phyloP scores from a whole-genome alignment of 2,797 vertebrate species.

The Lacerta viridis region DNA sequence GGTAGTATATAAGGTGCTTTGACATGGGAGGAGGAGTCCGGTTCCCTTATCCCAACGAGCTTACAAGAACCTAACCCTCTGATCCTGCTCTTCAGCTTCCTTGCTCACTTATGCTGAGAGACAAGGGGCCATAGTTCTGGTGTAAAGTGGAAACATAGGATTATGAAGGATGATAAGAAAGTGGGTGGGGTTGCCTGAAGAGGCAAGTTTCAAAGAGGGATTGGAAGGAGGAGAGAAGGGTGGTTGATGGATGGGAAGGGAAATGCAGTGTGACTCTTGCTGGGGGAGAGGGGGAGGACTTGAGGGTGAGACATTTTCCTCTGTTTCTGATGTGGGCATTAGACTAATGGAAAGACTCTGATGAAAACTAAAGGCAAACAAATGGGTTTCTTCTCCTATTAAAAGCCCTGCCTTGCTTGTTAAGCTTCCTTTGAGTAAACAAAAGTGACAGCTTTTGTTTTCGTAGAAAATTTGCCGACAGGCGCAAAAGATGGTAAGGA shows the following conservation, averaged over 20 bases:
- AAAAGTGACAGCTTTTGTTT: slow-evolving; percentile 69
- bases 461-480: slow-evolving; percentile 60
- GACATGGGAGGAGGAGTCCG: slow-evolving; percentile 34
- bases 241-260: slow-evolving; percentile 16
- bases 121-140: slow-evolving; percentile 37
- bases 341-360: slow-evolving; percentile 58
- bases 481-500: slow-evolving; percentile 45
- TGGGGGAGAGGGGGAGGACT: slow-evolving; percentile 42
- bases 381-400: slow-evolving; percentile 65
- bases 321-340: slow-evolving; percentile 50
- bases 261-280: slow-evolving; percentile 8
- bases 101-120: not conserved
- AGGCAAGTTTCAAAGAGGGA: slow-evolving; percentile 51
- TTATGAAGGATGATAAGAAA: slow-evolving; percentile 69
- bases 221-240: slow-evolving; percentile 57
- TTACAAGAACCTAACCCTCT: slow-evolving; percentile 42
- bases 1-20: not conserved
- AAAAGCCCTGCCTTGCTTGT: slow-evolving; percentile 55
- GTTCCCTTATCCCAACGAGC: slow-evolving; percentile 55
- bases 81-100: slow-evolving; percentile 36
- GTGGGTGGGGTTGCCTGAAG: slow-evolving; percentile 55
- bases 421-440: slow-evolving; percentile 64
- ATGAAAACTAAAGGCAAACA: slow-evolving; percentile 42
- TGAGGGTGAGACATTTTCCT: slow-evolving; percentile 59
- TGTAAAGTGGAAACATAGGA: slow-evolving; percentile 58